These are phyloP conservation scores for Periphyllus acericola DNA, from an alignment of 2,888 invertebrate genomes.

Conservation along the genomic window DNA sequence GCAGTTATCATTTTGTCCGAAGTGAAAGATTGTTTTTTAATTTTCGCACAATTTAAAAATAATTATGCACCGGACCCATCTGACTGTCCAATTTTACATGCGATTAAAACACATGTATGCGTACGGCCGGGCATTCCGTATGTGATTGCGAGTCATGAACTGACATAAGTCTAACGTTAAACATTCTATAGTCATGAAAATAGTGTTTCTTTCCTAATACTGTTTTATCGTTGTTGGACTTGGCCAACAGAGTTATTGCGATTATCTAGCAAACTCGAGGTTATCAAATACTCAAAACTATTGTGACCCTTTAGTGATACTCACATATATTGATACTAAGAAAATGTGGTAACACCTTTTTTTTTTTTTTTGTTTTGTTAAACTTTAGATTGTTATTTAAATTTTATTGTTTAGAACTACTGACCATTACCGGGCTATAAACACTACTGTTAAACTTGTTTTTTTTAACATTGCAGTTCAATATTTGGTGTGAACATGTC, in stretches of 20 bases:
- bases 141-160: too few relatives aligned
- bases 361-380: background rate
- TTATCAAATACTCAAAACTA: background rate
- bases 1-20: too few relatives aligned
- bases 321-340: background rate
- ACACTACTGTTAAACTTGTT: background rate
- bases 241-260: background rate
- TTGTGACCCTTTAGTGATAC: background rate
- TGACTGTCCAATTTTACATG: too few relatives aligned
- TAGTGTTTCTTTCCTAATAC: too few relatives aligned
- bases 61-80: too few relatives aligned
- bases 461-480: background rate
- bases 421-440: background rate
- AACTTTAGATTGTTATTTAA: background rate
- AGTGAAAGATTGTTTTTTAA: too few relatives aligned
- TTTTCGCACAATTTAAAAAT: too few relatives aligned
- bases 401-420: background rate
- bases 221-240: background rate
- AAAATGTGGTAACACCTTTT: background rate
- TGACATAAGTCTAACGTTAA: too few relatives aligned
- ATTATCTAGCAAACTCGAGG: background rate
- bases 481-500: conserved; percentile 20
- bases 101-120: too few relatives aligned
- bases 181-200: too few relatives aligned
- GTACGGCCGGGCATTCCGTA: too few relatives aligned